phyloP scores from a whole-genome alignment of 2,888 invertebrate genomes.

The Theodoxus fluviatilis region DNA sequence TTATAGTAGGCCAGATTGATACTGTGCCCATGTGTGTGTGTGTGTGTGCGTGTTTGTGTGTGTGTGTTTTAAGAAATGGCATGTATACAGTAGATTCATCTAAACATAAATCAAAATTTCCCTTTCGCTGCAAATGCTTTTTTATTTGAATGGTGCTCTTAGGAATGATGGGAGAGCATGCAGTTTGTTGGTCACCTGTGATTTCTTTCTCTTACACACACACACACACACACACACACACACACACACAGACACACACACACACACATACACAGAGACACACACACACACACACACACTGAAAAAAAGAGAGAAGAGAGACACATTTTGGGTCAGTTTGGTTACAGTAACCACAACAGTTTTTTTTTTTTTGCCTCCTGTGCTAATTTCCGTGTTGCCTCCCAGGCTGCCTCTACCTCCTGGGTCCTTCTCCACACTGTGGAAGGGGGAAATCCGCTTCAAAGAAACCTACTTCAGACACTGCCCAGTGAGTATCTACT shows the following conservation, averaged over 20 bases:
- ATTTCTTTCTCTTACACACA: not conserved
- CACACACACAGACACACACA: not conserved
- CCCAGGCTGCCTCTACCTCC: slow-evolving; percentile 86
- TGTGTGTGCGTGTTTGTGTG: too few species aligned
- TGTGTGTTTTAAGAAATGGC: too few species aligned
- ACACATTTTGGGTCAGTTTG: too few species aligned
- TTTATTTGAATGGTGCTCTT: too few species aligned
- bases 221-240: not conserved
- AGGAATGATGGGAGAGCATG: too few species aligned
- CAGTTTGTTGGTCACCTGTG: too few species aligned
- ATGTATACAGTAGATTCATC: too few species aligned
- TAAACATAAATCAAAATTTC: not conserved
- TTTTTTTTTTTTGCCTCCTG: too few species aligned
- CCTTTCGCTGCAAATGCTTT: not conserved
- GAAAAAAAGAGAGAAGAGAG: not conserved
- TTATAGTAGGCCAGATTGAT: too few species aligned
- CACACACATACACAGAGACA: not conserved
- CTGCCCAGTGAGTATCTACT: slow-evolving; percentile 76
- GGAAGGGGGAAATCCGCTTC: slow-evolving; percentile 81
- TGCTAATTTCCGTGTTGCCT: too few species aligned
- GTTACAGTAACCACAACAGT: too few species aligned
- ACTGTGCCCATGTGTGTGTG: too few species aligned
- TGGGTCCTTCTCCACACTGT: slow-evolving; percentile 84
- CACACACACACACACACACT: not conserved
- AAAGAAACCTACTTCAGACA: slow-evolving; percentile 82